Conservation (phyloP, 2,888 invertebrate genomes). For the Acanthoscelides obtectus region DNA sequence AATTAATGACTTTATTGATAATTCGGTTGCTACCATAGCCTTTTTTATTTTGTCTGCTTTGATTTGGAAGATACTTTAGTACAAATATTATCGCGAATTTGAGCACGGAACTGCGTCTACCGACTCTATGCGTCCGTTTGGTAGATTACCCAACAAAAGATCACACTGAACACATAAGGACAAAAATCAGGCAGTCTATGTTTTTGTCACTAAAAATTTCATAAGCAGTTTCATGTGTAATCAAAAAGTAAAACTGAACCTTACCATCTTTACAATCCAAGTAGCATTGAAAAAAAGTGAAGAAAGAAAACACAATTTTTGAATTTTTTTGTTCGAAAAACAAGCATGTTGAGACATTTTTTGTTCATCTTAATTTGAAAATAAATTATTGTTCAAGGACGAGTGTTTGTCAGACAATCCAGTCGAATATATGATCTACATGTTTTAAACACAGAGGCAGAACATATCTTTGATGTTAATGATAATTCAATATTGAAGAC, state of each 20-base stretch:
- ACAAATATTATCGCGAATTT: neutral
- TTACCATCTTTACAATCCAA: slow-evolving; percentile 50
- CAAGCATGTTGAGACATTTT: slow-evolving; percentile 26
- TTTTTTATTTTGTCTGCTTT: too few relatives aligned
- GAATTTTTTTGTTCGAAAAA: slow-evolving; percentile 31
- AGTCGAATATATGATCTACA: neutral
- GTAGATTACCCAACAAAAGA: neutral
- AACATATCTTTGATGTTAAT: neutral
- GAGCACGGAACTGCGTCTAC: neutral
- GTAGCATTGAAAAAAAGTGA: slow-evolving; percentile 43
- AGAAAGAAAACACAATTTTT: slow-evolving; percentile 36
- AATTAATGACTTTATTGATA: too few relatives aligned
- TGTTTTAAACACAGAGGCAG: neutral
- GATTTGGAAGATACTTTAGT: too few relatives aligned
- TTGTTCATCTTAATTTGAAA: neutral
- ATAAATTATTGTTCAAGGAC: neutral
- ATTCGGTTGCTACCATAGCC: too few relatives aligned
- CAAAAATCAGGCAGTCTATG: slow-evolving; percentile 34
- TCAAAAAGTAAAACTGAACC: slow-evolving; percentile 40
- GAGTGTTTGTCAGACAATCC: neutral
- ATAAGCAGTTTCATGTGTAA: neutral
- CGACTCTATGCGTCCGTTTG: neutral
- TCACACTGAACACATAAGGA: neutral
- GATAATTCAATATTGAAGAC: neutral
- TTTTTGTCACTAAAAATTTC: slow-evolving; percentile 23